Conservation (phyloP, 2,113 vertebrate genomes). For the Misgurnus mizolepis region DNA sequence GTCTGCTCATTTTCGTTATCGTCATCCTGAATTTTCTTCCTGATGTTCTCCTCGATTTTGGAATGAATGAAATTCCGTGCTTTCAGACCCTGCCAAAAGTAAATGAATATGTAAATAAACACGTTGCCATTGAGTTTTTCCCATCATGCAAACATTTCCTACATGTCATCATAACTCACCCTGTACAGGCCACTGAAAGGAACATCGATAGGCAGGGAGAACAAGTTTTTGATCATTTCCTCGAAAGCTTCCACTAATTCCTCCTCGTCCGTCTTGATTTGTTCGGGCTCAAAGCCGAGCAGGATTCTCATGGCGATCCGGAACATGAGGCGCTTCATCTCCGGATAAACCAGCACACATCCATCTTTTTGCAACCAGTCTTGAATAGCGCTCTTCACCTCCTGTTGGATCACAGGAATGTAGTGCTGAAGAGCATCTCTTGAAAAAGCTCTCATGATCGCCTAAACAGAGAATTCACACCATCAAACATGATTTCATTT, state of each 20-base stretch:
- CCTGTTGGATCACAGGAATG: conserved; percentile 88
- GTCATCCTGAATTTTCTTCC: conserved; percentile 82
- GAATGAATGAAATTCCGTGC: conserved; percentile 94
- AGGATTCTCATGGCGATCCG: conserved; percentile 95
- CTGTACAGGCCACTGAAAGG: conserved; percentile 95
- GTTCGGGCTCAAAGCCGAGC: conserved; percentile 84
- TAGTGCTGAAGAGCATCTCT: conserved; percentile 92
- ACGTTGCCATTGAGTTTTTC: background rate
- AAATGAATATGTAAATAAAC: background rate
- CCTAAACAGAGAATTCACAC: conserved; percentile 66
- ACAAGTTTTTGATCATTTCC: conserved; percentile 96
- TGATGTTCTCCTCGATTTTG: conserved; percentile 96
- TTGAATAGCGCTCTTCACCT: conserved; percentile 78
- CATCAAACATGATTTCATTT: background rate
- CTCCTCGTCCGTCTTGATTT: conserved; percentile 80
- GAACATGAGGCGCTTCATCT: conserved; percentile 97
- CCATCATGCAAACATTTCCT: background rate
- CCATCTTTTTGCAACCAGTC: conserved; percentile 80
- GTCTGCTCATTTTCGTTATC: conserved; percentile 60
- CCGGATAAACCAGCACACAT: conserved; percentile 90
- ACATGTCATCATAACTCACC: conserved; percentile 72
- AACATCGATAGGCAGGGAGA: conserved; percentile 93
- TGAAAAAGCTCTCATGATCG: conserved; percentile 92
- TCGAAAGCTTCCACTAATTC: conserved; percentile 93
- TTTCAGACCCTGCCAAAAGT: conserved; percentile 81